phyloP scores from a whole-genome alignment of 2,113 vertebrate genomes.

The Murina feae region DNA sequence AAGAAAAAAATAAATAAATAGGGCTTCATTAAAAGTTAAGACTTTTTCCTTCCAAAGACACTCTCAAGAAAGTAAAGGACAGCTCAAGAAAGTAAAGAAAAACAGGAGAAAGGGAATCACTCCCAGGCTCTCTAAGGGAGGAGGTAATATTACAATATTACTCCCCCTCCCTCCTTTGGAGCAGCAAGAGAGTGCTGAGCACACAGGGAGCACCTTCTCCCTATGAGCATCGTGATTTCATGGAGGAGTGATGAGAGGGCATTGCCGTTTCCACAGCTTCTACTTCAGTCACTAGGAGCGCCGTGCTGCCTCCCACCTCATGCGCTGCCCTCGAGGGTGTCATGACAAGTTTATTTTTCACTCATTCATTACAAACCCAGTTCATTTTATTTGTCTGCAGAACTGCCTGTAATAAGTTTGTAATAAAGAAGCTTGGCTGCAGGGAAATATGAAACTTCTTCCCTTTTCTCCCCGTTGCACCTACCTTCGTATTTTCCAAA shows the following conservation, averaged over 20 bases:
- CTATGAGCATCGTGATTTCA: neutral
- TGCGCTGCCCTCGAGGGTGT: neutral
- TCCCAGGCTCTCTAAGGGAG: too few species aligned
- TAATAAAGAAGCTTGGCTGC: neutral
- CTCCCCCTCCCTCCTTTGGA: neutral
- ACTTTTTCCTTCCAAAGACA: too few species aligned
- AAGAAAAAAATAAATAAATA: neutral
- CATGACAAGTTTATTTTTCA: neutral
- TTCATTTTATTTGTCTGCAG: too few species aligned
- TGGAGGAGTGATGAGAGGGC: neutral
- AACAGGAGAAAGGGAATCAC: neutral
- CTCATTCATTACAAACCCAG: too few species aligned
- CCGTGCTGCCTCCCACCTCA: neutral
- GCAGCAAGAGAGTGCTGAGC: too few species aligned
- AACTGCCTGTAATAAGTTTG: too few species aligned
- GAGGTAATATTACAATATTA: too few species aligned
- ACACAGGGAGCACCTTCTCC: neutral
- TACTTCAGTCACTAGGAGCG: neutral
- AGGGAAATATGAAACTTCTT: neutral
- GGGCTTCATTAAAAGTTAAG: too few species aligned
- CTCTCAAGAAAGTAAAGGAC: too few species aligned
- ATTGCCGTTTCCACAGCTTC: neutral
- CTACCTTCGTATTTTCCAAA: neutral
- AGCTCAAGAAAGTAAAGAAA: neutral
- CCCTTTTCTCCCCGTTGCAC: neutral